phyloP scores from a whole-genome alignment of 2,888 invertebrate genomes.

The Lasioglossum leucozonium region DNA sequence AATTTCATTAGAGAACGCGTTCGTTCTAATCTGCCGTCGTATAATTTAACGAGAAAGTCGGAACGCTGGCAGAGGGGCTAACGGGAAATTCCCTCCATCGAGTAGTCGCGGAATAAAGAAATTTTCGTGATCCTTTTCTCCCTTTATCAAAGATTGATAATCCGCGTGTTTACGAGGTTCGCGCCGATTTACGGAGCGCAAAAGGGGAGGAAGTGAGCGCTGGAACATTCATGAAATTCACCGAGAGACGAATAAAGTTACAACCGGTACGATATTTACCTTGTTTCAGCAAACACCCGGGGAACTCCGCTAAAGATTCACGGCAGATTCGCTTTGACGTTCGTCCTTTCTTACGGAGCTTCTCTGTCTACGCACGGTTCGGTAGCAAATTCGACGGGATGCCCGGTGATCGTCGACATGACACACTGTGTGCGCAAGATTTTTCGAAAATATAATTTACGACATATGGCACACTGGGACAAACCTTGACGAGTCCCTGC shows the following conservation, averaged over 20 bases:
- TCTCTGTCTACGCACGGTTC: slow-evolving; percentile 18
- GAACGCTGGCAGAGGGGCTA: neutral
- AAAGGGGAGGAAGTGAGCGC: neutral
- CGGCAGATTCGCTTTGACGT: neutral
- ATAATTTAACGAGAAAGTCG: neutral
- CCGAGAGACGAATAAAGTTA: slow-evolving; percentile 46
- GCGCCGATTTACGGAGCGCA: neutral
- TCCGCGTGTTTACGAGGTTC: slow-evolving; percentile 16
- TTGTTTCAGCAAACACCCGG: slow-evolving; percentile 54
- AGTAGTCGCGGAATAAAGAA: neutral
- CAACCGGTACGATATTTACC: slow-evolving; percentile 53
- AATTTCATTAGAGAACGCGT: neutral
- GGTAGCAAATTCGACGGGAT: slow-evolving; percentile 11
- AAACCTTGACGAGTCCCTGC: neutral
- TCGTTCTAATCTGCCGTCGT: neutral
- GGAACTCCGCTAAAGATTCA: slow-evolving; percentile 33
- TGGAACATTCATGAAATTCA: slow-evolving; percentile 50
- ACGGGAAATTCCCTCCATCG: neutral
- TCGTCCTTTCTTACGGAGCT: neutral
- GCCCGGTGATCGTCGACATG: neutral
- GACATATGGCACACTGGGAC: neutral
- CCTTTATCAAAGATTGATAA: slow-evolving; percentile 24
- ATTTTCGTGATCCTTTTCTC: neutral
- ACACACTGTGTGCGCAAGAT: neutral
- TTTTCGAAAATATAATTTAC: too few relatives aligned